phyloP scores from a whole-genome alignment of 2,797 vertebrate genomes.

The Scarus forsteni region DNA sequence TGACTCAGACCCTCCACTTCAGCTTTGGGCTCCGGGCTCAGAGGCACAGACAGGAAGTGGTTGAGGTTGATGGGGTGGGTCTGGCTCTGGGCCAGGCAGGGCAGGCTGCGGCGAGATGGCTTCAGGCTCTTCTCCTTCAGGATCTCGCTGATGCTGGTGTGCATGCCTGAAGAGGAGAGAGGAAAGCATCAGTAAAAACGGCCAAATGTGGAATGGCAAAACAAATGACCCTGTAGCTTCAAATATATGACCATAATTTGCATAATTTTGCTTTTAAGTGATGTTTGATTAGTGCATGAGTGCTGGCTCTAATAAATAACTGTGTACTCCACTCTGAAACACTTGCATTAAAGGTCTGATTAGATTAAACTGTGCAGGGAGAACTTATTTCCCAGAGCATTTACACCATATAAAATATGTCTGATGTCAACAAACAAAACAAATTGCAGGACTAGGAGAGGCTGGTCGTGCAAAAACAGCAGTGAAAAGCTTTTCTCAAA shows the following conservation, averaged over 20 bases:
- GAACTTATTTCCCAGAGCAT: not conserved
- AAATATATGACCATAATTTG: not conserved
- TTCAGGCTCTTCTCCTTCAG: slow-evolving; percentile 93
- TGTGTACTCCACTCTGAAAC: not conserved
- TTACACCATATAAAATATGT: not conserved
- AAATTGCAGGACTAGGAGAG: not conserved
- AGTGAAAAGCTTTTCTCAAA: not conserved
- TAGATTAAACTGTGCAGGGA: not conserved
- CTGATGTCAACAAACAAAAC: not conserved
- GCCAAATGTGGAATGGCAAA: not conserved
- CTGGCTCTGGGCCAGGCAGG: slow-evolving; percentile 93
- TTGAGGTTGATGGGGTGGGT: slow-evolving; percentile 94
- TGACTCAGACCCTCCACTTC: slow-evolving; percentile 72
- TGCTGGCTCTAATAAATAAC: not conserved
- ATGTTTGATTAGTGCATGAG: not conserved
- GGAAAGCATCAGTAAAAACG: not conserved
- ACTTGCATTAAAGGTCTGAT: not conserved
- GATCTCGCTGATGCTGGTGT: slow-evolving; percentile 96
- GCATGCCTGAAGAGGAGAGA: slow-evolving; percentile 88
- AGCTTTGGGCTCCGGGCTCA: slow-evolving; percentile 80
- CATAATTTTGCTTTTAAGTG: not conserved
- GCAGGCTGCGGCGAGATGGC: slow-evolving; percentile 94
- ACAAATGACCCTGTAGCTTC: not conserved
- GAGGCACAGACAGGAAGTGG: slow-evolving; percentile 90
- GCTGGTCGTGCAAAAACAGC: not conserved